Evolutionary conservation across 2,797 vertebrate genomes (phyloP), one percentile per base, ranked within the genome.

Genomic region (Momotus momota): DNA sequence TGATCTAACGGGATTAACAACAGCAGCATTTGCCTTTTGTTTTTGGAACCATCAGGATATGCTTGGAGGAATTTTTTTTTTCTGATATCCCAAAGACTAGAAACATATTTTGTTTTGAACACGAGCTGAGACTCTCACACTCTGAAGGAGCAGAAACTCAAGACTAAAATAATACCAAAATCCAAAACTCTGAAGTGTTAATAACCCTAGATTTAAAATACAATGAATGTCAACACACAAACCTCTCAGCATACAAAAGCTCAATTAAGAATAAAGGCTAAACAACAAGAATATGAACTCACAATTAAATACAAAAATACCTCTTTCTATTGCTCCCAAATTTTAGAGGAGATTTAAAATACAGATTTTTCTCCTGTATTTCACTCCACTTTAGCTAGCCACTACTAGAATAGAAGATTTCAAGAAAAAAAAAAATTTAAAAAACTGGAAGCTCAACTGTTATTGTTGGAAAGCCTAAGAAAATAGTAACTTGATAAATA

Each of bases 381-480:
- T 93, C 46, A 57, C 20, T 71, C 18, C 14, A 40, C 15, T 93
- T 85, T 62, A 60, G 17, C 48, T 80, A 96, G 80, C 35, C 29
- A 57, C 57, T 74, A 73, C 21, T 74, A 78, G 91, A 89, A 82
- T 2, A 81, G 21, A 75, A 77, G 41, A 73, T 26, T 61, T 92
- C 38, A 87, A 91, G 35, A 7, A 22, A 83, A 90, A 38, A 67
- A 88, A 40, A 35, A 74, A 70, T 35, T 35, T 35, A 35, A 49
- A 66, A 10, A 85, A 85, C 27, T 21, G 49, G 29, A 93, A 88
- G 38, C 54, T 90, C 40, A 61, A 46, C 35, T 96, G 52, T 96
- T 96, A 82, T 82, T 95, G 70, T 95, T 97, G 96, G 95, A 97
- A 94, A 15, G 38, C 35, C 26, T 80, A 60, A 90, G 75, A 93